Percentiles rank a stretch among this genome's conserved stretches.
phyloP scores from a whole-genome alignment of 2,888 invertebrate species.

The Cremastinae sp. region DNA sequence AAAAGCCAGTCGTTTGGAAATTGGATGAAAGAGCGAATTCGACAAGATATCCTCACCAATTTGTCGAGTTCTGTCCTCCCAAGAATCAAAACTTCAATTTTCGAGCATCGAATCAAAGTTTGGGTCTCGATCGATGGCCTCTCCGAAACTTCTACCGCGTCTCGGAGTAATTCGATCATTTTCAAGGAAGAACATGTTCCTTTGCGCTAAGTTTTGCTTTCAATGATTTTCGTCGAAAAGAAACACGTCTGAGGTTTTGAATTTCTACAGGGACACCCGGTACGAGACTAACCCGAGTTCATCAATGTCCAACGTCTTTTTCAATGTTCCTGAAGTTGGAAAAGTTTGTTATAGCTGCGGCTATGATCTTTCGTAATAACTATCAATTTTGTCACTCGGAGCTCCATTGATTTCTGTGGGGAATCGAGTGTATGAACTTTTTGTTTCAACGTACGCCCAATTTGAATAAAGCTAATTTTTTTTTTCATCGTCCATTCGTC shows the following conservation, averaged over 20 bases:
- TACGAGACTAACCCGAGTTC: not conserved
- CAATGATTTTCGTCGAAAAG: conserved; percentile 43
- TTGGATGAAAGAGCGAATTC: too few relatives aligned
- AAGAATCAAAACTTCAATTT: too few relatives aligned
- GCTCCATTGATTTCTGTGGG: too few relatives aligned
- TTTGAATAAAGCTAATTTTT: too few relatives aligned
- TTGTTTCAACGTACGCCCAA: too few relatives aligned
- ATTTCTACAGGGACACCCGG: conserved; percentile 16
- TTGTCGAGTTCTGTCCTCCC: too few relatives aligned
- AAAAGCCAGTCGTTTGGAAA: conserved; percentile 17
- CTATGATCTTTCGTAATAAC: not conserved
- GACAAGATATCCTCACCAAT: too few relatives aligned
- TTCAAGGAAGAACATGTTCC: not conserved
- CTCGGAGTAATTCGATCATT: too few relatives aligned
- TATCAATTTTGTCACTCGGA: not conserved
- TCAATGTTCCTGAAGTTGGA: conserved; percentile 10
- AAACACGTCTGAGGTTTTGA: conserved; percentile 31
- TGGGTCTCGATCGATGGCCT: too few relatives aligned
- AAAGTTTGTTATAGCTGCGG: conserved; percentile 12
- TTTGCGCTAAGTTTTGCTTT: not conserved
- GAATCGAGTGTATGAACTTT: too few relatives aligned
- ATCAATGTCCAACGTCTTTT: not conserved
- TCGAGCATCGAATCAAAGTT: too few relatives aligned
- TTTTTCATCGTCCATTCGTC: not conserved
- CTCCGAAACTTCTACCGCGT: too few relatives aligned